Base-by-base conservation (phyloP, 2,797 vertebrate species). In the Neosilurus hyrtlii region DNA sequence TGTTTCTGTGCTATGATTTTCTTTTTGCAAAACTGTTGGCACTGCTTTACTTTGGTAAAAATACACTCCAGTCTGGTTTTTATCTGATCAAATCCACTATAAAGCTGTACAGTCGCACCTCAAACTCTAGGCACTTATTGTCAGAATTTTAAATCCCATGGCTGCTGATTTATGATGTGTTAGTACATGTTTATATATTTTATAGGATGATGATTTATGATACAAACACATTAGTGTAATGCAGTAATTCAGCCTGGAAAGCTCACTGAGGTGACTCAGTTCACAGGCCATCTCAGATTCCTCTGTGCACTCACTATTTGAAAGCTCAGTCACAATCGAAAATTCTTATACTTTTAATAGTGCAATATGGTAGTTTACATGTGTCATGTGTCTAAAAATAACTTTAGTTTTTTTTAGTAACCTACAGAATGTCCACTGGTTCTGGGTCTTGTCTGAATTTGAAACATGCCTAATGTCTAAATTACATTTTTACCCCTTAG, bases 171-270 rank as follows among this genome's bases (percentile, higher is more conserved):
- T 79, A 71, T 18, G 20, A 9, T 0, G 11, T 63, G 56, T 71
- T 37, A 22, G 63, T 22, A 37, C 2, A 11, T 18, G 59, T 56
- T 65, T 7, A 70, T 65, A n/a, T 72, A 51, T 72, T 62, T 73
- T 66, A 20, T 26, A 61, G 20, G 30, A 16, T 30, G 24, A 59
- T 54, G 26, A 43, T 83, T 84, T 82, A 82, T 35, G 52, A 65
- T 76, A 26, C 65, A 54, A 61, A 68, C 43, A 43, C 66, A 67
- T 82, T 74, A 73, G 68, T 66, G 10, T 65, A 59, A 66, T 66
- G 59, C 77, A 56, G 77, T 20, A 49, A 66, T 79, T 57, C 30
- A 73, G 57, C 82, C 18, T 12, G 62, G 80, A 73, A 68, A 24
- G 57, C 59, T 52, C 24, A 52, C n/a, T 20, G 56, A 49, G 37